Conservation (phyloP, 2,888 invertebrate species). For the Lycophotia porphyrea region DNA sequence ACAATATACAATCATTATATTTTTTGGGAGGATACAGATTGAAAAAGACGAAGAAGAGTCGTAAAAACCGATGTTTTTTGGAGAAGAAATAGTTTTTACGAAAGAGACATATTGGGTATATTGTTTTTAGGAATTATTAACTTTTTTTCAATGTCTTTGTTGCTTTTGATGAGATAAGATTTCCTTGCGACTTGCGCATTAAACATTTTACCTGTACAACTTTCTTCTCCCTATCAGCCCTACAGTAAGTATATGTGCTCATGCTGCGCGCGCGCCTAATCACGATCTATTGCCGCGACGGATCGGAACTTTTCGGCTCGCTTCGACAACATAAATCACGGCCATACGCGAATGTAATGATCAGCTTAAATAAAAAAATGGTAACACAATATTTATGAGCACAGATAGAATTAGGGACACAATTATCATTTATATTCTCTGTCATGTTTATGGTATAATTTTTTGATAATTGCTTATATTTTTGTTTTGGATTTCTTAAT, state of each 20-base stretch:
- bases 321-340: conserved; percentile 76
- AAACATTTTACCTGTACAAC: background rate
- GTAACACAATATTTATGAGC: conserved; percentile 66
- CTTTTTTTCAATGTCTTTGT: background rate
- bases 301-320: conserved; percentile 66
- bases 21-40: background rate
- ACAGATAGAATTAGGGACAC: conserved; percentile 62
- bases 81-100: background rate
- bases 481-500: conserved; percentile 33
- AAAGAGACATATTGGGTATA: too few relatives aligned
- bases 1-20: background rate
- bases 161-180: background rate
- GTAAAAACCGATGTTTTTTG: background rate
- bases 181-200: background rate
- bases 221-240: conserved; percentile 43
- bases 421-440: conserved; percentile 64
- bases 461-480: conserved; percentile 56
- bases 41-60: background rate
- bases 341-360: conserved; percentile 77
- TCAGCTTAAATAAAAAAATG: conserved; percentile 67
- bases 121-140: background rate
- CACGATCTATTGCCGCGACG: conserved; percentile 73
- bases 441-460: conserved; percentile 63
- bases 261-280: conserved; percentile 77
- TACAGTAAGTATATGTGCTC: conserved; percentile 63